Evolutionary conservation across 2,797 vertebrate genomes (phyloP), one percentile per base, ranked within the genome.

Genomic region (Scolopax bukidnonensis): DNA sequence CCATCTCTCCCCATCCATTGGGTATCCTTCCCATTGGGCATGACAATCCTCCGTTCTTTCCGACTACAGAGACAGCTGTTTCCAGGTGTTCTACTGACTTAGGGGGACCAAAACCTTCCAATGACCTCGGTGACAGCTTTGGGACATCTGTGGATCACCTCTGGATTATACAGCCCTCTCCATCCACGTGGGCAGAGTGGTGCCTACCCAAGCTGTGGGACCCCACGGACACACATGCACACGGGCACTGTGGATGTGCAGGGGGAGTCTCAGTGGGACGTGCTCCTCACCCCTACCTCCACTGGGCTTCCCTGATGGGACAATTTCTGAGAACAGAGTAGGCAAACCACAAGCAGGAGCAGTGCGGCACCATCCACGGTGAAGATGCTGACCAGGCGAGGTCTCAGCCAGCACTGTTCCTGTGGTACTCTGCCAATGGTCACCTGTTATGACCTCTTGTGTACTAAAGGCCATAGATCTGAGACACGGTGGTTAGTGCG

Each of bases 401-500:
- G 32, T 41, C 47, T 14, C 40, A 76, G 70, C 14, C 32, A 64
- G 28, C 28, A 10, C 23, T 38, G 11, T 16, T 45, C 25, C 64
- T 60, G 40, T 57, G 67, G 33, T 40, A 18, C n/a, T 77, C 27
- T 24, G 24, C 27, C 16, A 32, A 6, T 5, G 16, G 20, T 61
- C 20, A 16, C 15, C n/a, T 16, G 2, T 47, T 24, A n/a, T 0
- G 4, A 25, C 7, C 47, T 23, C 11, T 63, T 70, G 19, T 0
- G 0, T 56, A 6, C 24, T 18, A 19, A 76, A 57, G 23, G 32
- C 56, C 14, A 0, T 6, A 36, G 33, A 8, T 33, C 28, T 60
- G 56, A 80, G 40, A 40, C 13, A 11, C 0, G 0, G 6, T 32
- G 48, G 9, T 80, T 16, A 47, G 8, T 0, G 2, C 1, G 0